phyloP scores from a whole-genome alignment of 2,888 invertebrate genomes.

The Eudasyphora cyanicolor region DNA sequence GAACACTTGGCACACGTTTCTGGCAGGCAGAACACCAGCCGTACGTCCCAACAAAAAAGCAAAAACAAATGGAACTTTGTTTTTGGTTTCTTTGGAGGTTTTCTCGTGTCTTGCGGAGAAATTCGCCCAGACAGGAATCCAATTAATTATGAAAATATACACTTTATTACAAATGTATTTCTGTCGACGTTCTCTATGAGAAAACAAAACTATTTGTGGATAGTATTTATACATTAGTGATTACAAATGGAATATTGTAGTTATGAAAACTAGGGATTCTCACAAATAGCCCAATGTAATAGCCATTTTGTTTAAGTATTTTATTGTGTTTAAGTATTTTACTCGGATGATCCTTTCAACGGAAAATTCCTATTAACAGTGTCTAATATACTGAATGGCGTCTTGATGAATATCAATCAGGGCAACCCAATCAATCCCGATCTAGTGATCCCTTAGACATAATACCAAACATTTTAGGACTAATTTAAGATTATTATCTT shows the following conservation, averaged over 20 bases:
- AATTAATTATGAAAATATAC: constrained; percentile 25
- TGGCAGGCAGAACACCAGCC: not conserved
- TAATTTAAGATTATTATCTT: too few species aligned
- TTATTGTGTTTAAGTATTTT: too few species aligned
- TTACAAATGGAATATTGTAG: not conserved
- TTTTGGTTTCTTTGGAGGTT: not conserved
- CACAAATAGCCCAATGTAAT: not conserved
- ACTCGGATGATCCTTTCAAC: too few species aligned
- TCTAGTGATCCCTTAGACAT: too few species aligned
- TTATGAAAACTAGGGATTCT: not conserved
- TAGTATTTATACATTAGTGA: too few species aligned
- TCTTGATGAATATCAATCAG: too few species aligned
- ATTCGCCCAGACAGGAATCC: constrained; percentile 4
- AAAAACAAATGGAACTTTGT: not conserved
- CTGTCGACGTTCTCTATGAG: not conserved
- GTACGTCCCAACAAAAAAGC: not conserved
- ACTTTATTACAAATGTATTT: not conserved
- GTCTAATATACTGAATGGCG: too few species aligned
- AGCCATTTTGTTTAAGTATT: too few species aligned
- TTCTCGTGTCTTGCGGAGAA: not conserved
- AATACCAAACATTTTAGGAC: too few species aligned
- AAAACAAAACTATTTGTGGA: not conserved
- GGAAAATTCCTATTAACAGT: too few species aligned
- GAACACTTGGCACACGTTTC: constrained; percentile 10
- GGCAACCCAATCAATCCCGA: too few species aligned